These are phyloP conservation scores for Coregonus ussuriensis DNA, from an alignment of 2,797 vertebrate genomes.

Conservation along the genomic window DNA sequence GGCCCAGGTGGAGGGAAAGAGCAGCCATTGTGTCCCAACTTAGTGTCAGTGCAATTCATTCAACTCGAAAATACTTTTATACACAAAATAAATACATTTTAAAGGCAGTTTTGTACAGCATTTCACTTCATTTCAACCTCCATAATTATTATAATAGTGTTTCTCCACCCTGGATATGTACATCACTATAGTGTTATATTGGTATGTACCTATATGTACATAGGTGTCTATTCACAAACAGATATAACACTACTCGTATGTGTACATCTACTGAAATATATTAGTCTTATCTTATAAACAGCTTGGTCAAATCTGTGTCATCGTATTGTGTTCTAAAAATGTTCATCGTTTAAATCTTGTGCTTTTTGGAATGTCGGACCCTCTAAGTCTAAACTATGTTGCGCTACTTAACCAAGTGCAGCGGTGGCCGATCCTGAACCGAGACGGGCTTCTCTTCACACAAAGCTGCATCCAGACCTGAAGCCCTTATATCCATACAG, in stretches of 20 bases:
- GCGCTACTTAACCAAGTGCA: conserved; percentile 7
- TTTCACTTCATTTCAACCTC: conserved; percentile 47
- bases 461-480: background rate
- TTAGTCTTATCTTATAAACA: conserved; percentile 71
- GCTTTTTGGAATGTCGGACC: no score
- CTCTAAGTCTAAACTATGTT: background rate
- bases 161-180: conserved; percentile 60
- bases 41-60: conserved; percentile 63
- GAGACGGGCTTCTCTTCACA: background rate
- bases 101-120: conserved; percentile 69
- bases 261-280: conserved; percentile 37
- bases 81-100: conserved; percentile 58
- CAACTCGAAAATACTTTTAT: conserved; percentile 33
- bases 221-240: conserved; percentile 65
- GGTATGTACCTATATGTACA: conserved; percentile 57
- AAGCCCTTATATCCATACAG: background rate
- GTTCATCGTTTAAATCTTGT: no score
- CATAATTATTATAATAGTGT: conserved; percentile 36
- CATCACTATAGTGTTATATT: conserved; percentile 54
- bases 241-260: conserved; percentile 40
- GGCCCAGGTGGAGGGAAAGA: conserved; percentile 6
- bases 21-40: conserved; percentile 25
- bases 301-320: conserved; percentile 72
- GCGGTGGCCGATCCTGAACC: background rate
- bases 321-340: conserved; percentile 14